Base-by-base conservation (phyloP, 1,140 invertebrate genomes). In the Drosophila bocki region DNA sequence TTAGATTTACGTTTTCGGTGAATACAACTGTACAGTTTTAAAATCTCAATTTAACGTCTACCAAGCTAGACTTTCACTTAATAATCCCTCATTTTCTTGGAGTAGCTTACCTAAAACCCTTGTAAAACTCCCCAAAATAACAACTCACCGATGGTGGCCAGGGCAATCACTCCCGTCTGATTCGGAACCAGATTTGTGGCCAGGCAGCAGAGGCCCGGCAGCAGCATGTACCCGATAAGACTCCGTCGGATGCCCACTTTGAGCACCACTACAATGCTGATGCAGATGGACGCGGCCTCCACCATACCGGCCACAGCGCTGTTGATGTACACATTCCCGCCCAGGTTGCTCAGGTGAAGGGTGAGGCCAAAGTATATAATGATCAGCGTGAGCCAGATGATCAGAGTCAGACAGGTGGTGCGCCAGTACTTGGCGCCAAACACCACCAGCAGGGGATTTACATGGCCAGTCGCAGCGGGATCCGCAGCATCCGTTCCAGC, bases 341-440 rank as follows among this genome's bases (percentile, higher is more conserved):
- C 92, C 56, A 95, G 94, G 76, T 96, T 95, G 39, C 94, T 95
- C 41, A 96, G 93, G 83, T 96, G 96, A n/a, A 96, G 93, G 17
- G 96, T 94, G 6, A 96, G 91, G 0, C 96, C 96, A 56, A 96
- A 96, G 80, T 96, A 96, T 4, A 95, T 95, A 3, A 96, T 94
- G 62, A 96, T 96, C 75, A 96, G 94, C 12, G 94, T 93, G 79
- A 96, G 95, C 96, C 96, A 96, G 47, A 95, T 94, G 13, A 95
- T 70, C 67, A 95, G 94, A 3, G 95, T 93, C 35, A 95, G 94
- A 7, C 95, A 92, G 0, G 95, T 96, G 41, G 94, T 95, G 75
- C 94, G 95, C 59, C 95, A 92, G 69, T 96, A 94, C 26, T 93
- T 84, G 48, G 93, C 93, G 47, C 94, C 94, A 67, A 96, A 96